Percentiles rank a stretch among this genome's conserved stretches.
These are phyloP conservation scores for Suricata suricatta DNA, from an alignment of 2,113 vertebrate species.

Conservation along the genomic window DNA sequence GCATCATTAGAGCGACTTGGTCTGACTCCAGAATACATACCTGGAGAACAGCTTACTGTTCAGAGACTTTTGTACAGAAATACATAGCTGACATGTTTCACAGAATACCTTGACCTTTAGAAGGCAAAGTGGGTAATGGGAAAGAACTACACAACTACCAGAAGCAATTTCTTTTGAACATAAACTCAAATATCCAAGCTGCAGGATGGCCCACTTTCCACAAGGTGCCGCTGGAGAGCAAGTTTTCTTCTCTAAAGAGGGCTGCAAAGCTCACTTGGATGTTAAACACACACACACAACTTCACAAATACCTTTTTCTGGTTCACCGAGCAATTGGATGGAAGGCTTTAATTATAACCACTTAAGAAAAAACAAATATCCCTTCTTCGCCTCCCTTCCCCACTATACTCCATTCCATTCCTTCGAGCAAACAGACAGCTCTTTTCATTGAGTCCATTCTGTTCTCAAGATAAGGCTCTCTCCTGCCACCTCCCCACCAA, in stretches of 20 bases:
- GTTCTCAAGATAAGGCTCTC: conserved; percentile 72
- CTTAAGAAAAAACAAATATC: conserved; percentile 73
- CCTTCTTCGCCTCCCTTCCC: background rate
- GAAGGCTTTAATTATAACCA: conserved; percentile 62
- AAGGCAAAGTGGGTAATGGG: background rate
- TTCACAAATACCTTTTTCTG: conserved; percentile 62
- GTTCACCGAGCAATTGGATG: conserved; percentile 55
- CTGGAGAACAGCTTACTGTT: background rate
- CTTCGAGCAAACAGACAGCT: conserved; percentile 73
- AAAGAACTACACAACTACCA: background rate
- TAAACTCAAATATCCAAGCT: background rate
- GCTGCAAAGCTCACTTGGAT: background rate
- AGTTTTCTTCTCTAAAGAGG: background rate
- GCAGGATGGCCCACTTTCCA: conserved; percentile 49
- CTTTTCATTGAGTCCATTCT: conserved; percentile 65
- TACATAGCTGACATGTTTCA: no score
- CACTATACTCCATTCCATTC: conserved; percentile 41
- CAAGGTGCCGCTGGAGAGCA: conserved; percentile 80
- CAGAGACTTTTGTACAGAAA: background rate
- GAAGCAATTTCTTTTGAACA: no score
- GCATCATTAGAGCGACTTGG: background rate
- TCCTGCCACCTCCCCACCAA: background rate
- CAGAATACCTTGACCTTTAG: background rate
- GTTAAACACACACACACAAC: conserved; percentile 5
- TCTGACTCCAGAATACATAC: background rate